Evolutionary conservation across 2,113 vertebrate species (phyloP).

Genomic region (Ranitomeya variabilis): DNA sequence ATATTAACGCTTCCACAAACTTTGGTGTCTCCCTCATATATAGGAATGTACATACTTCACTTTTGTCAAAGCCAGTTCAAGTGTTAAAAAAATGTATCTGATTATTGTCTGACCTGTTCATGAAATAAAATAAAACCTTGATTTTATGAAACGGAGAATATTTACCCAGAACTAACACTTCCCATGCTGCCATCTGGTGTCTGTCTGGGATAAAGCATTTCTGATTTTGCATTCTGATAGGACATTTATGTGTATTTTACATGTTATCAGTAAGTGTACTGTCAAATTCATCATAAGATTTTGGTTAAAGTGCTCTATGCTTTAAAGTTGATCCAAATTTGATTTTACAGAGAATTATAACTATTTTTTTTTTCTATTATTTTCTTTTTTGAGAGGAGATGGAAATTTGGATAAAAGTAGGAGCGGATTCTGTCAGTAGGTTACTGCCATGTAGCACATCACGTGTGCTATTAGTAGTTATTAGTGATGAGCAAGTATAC

Average conservation of each 20-base stretch:
- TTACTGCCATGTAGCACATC: too few species aligned
- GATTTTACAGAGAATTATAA: too few species aligned
- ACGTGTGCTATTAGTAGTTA: too few species aligned
- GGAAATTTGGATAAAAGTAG: too few species aligned
- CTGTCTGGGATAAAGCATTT: background rate
- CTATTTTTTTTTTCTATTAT: too few species aligned
- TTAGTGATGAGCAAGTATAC: too few species aligned
- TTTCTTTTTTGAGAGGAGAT: too few species aligned
- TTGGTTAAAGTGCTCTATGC: background rate
- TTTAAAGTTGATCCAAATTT: too few species aligned
- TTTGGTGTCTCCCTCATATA: too few species aligned
- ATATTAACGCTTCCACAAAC: background rate
- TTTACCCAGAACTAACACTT: background rate
- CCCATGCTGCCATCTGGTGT: constrained; percentile 47
- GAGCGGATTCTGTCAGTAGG: too few species aligned
- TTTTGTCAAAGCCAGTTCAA: background rate
- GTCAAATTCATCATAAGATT: background rate
- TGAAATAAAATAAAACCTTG: background rate
- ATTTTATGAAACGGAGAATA: background rate
- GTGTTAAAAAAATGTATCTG: background rate
- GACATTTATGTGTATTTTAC: too few species aligned
- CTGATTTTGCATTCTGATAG: background rate
- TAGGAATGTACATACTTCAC: background rate
- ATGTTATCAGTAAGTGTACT: background rate
- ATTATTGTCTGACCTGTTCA: background rate